These are phyloP conservation scores for Typhlomys cinereus DNA, from an alignment of 2,113 vertebrate species.

Conservation along the genomic window DNA sequence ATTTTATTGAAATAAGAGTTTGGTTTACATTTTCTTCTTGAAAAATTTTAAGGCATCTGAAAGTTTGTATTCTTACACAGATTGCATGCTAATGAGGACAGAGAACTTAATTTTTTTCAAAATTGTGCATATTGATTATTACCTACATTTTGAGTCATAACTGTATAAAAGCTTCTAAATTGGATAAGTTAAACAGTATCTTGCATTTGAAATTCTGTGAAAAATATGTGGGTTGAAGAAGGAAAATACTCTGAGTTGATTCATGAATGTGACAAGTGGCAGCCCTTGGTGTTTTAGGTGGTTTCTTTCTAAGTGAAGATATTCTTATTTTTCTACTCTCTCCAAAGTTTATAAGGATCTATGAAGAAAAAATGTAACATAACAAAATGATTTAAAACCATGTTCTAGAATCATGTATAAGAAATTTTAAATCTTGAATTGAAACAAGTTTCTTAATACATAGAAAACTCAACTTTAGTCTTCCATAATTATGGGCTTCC, in stretches of 20 bases:
- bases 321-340: not conserved
- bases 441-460: not conserved
- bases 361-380: not conserved
- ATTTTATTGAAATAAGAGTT: not conserved
- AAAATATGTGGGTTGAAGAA: not conserved
- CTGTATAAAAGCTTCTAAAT: not conserved
- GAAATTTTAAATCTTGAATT: not conserved
- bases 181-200: not conserved
- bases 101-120: slow-evolving; percentile 34
- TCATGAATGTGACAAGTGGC: not conserved
- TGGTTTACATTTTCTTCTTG: not conserved
- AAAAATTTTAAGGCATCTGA: slow-evolving; percentile 48
- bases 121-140: not conserved
- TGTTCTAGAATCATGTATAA: not conserved
- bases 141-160: slow-evolving; percentile 11
- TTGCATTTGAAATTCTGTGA: not conserved
- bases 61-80: not conserved
- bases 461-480: not conserved
- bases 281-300: not conserved
- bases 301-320: not conserved
- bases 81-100: not conserved
- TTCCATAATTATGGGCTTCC: not conserved
- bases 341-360: not conserved
- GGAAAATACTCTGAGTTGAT: not conserved
- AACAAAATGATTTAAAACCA: not conserved